These are phyloP conservation scores for Eupithecia subfuscata DNA, from an alignment of 2,888 invertebrate genomes.

Conservation along the genomic window DNA sequence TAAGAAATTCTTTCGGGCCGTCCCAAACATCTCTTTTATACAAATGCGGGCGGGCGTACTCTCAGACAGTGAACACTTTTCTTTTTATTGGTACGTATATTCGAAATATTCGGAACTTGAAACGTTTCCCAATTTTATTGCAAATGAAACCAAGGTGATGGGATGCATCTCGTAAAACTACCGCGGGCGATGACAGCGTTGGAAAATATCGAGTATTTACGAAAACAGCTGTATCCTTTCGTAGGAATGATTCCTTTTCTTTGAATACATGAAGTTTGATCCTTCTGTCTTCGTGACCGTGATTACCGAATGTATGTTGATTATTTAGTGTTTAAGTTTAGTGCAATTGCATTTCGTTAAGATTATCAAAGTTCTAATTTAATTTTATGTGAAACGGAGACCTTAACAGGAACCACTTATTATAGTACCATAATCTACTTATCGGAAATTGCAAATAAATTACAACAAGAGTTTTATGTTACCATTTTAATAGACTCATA, in stretches of 20 bases:
- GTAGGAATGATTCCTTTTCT: not conserved
- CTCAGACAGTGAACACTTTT: conserved; percentile 68
- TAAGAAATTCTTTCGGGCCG: not conserved
- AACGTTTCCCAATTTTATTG: conserved; percentile 59
- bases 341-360: not conserved
- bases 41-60: conserved; percentile 74
- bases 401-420: not conserved
- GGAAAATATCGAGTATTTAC: conserved; percentile 39
- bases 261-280: not conserved
- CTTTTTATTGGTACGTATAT: conserved; percentile 73
- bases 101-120: conserved; percentile 59
- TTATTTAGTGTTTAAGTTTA: too few relatives aligned
- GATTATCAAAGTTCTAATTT: not conserved
- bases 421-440: conserved; percentile 40
- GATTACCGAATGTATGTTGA: too few relatives aligned
- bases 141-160: conserved; percentile 61
- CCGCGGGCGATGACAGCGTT: conserved; percentile 40
- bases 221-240: conserved; percentile 27
- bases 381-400: not conserved
- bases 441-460: conserved; percentile 73
- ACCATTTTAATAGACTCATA: conserved; percentile 75
- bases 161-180: conserved; percentile 57
- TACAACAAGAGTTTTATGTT: conserved; percentile 70
- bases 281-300: not conserved
- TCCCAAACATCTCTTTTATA: conserved; percentile 53